A percentile compares a stretch with the other conserved stretches of the same genome.
These are phyloP conservation scores for Anoplius nigerrimus DNA, from an alignment of 2,888 invertebrate species.

Conservation along the genomic window DNA sequence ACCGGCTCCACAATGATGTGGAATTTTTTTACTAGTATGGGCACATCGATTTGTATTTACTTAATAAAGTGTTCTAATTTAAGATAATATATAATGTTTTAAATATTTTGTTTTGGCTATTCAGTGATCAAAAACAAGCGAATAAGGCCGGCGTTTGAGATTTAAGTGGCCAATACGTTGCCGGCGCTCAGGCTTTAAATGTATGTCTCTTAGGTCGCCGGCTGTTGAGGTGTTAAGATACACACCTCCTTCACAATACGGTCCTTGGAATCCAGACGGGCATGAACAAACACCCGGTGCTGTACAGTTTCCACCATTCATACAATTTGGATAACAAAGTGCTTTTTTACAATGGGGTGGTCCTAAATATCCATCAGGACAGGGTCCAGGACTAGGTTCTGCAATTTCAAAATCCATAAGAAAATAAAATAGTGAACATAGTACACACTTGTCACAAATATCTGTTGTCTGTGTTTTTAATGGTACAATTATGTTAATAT, in stretches of 20 bases:
- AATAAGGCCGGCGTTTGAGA: too few species aligned
- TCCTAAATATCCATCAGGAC: constrained; percentile 93
- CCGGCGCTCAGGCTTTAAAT: too few species aligned
- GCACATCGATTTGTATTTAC: background rate
- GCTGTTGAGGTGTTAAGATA: constrained; percentile 31
- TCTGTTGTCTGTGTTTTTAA: background rate
- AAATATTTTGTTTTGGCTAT: constrained; percentile 20
- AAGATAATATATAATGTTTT: constrained; percentile 9
- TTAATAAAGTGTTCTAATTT: background rate
- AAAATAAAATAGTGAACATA: background rate
- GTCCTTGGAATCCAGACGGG: constrained; percentile 92
- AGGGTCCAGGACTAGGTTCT: constrained; percentile 93
- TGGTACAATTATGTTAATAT: too few species aligned
- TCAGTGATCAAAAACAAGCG: too few species aligned
- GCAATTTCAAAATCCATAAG: constrained; percentile 33
- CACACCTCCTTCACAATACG: constrained; percentile 92
- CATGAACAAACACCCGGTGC: constrained; percentile 93
- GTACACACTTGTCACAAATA: background rate
- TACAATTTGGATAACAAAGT: constrained; percentile 93
- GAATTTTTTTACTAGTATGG: constrained; percentile 7
- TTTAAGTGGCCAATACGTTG: too few species aligned
- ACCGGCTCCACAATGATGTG: constrained; percentile 3
- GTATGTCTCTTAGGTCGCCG: too few species aligned
- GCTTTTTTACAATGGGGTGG: constrained; percentile 89
- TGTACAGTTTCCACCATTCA: constrained; percentile 94